A percentile compares a stretch with the other conserved stretches of the same genome.
Conservation (phyloP, 1,140 invertebrate genomes). For the Proctacanthus coquilletti region DNA sequence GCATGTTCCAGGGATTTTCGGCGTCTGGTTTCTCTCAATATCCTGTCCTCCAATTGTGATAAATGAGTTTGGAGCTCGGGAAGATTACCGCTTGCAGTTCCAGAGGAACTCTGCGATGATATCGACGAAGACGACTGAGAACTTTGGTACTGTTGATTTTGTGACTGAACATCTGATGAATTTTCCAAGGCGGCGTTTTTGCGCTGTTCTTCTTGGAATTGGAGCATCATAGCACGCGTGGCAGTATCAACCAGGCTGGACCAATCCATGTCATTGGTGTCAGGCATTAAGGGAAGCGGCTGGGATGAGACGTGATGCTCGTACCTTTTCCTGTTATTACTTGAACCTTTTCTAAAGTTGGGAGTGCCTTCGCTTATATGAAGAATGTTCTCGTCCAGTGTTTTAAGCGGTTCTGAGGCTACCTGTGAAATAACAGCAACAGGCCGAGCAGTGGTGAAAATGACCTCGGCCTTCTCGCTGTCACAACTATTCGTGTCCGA, state of each 20-base stretch:
- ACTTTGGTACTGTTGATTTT: not conserved
- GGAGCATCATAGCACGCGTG: constrained; percentile 14
- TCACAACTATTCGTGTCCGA: not conserved
- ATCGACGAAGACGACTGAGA: no score
- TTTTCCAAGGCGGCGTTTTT: not conserved
- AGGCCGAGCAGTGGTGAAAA: constrained; percentile 53
- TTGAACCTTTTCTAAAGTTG: not conserved
- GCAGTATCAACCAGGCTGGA: constrained; percentile 60
- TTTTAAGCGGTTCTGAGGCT: constrained; percentile 5
- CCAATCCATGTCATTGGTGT: constrained; percentile 53
- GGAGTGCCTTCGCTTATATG: constrained; percentile 1
- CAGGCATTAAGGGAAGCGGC: constrained; percentile 36
- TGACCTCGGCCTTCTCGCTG: constrained; percentile 36
- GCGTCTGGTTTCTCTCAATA: constrained; percentile 43
- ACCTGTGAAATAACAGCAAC: constrained; percentile 52
- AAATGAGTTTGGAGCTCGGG: constrained; percentile 45
- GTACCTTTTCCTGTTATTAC: not conserved
- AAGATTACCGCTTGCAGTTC: constrained; percentile 21
- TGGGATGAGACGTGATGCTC: constrained; percentile 13
- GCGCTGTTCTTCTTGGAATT: constrained; percentile 1
- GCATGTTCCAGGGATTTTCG: constrained; percentile 49
- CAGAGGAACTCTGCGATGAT: constrained; percentile 4
- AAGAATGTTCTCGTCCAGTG: constrained; percentile 1
- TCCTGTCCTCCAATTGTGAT: constrained; percentile 44
- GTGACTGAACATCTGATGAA: not conserved